Percentiles rank a stretch among this genome's conserved stretches.
Evolutionary conservation across 2,797 vertebrate genomes (phyloP).

Genomic region (Ceyx erithaca): DNA sequence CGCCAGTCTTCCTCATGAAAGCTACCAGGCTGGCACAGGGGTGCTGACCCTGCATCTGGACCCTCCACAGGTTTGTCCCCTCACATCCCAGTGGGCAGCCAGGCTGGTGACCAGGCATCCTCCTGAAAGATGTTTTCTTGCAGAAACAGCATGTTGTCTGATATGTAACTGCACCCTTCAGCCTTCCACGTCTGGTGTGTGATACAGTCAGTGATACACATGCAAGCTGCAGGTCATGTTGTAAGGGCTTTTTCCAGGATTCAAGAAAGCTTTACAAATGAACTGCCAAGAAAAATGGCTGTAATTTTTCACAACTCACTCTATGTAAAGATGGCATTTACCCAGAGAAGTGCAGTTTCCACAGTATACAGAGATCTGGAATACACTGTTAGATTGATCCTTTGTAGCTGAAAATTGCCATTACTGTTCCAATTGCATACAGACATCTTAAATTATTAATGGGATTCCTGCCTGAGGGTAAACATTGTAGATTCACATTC

Average conservation of each 20-base stretch:
- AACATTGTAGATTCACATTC: constrained; percentile 24
- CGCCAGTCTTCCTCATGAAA: neutral
- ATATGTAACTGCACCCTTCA: rapidly evolving
- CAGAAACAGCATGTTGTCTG: rapidly evolving
- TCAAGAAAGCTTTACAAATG: neutral
- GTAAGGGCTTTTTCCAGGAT: neutral
- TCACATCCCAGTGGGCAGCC: neutral
- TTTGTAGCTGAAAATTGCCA: constrained; percentile 44
- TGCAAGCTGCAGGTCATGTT: neutral
- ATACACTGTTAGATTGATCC: neutral
- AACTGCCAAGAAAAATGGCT: neutral
- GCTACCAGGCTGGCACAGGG: neutral
- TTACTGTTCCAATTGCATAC: constrained; percentile 39
- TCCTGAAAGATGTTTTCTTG: neutral
- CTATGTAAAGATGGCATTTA: constrained; percentile 24
- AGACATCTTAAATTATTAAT: constrained; percentile 56
- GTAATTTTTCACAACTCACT: constrained; percentile 3
- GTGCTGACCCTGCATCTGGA: rapidly evolving
- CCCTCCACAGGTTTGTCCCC: neutral
- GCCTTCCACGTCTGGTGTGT: rapidly evolving
- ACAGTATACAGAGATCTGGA: neutral
- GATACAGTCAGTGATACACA: rapidly evolving
- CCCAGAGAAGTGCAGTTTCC: neutral
- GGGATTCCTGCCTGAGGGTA: constrained; percentile 22
- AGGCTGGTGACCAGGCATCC: neutral